A percentile compares a stretch with the other conserved stretches of the same genome.
phyloP scores from a whole-genome alignment of 2,113 vertebrate genomes.

The Larimichthys polyactis region DNA sequence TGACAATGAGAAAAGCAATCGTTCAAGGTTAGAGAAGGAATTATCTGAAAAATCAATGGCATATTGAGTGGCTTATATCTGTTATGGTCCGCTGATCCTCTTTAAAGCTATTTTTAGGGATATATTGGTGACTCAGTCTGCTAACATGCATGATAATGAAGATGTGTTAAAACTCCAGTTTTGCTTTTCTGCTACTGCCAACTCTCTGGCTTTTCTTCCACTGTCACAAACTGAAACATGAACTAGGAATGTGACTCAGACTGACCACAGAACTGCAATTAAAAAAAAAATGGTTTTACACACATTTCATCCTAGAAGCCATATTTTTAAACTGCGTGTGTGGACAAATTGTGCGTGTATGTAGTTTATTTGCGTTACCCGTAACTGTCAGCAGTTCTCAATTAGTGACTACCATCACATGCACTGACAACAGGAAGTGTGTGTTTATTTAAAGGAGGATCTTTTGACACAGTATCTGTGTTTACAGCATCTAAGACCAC shows the following conservation, averaged over 20 bases:
- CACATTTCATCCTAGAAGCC: background rate
- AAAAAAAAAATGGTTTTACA: constrained; percentile 10
- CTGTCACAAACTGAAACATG: constrained; percentile 9
- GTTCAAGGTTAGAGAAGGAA: background rate
- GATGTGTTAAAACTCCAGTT: constrained; percentile 25
- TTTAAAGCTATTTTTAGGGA: constrained; percentile 34
- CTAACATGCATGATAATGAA: constrained; percentile 40
- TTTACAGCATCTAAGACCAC: constrained; percentile 73
- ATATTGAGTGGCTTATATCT: constrained; percentile 23
- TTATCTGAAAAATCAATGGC: constrained; percentile 27
- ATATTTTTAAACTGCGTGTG: constrained; percentile 45
- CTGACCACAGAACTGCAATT: background rate
- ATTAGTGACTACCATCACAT: constrained; percentile 66
- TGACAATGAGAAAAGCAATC: constrained; percentile 7
- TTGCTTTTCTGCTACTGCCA: constrained; percentile 7
- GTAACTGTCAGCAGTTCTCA: constrained; percentile 69
- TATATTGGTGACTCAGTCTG: constrained; percentile 43
- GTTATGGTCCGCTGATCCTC: constrained; percentile 1
- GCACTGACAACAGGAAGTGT: constrained; percentile 80
- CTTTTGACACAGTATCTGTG: constrained; percentile 80
- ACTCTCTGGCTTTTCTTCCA: background rate
- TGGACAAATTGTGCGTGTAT: constrained; percentile 30
- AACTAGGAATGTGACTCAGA: constrained; percentile 1
- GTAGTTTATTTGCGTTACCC: constrained; percentile 59
- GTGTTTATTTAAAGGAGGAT: constrained; percentile 83